phyloP scores from a whole-genome alignment of 2,113 vertebrate genomes.

The Ursus arctos region DNA sequence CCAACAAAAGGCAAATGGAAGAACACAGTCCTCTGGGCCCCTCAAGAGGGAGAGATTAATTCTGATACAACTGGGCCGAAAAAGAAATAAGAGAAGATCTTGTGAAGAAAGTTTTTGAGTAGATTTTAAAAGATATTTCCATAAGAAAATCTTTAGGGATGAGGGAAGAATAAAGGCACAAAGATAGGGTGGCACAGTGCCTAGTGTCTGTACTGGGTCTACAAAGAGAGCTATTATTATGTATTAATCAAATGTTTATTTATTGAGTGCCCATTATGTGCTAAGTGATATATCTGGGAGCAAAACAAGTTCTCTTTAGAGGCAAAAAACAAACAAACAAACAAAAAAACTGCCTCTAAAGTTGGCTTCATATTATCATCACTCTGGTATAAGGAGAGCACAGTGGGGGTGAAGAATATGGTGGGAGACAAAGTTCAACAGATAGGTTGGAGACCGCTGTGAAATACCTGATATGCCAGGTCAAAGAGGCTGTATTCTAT shows the following conservation, averaged over 20 bases:
- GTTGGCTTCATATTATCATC: not conserved
- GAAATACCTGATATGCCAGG: not conserved
- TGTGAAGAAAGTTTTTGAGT: not conserved
- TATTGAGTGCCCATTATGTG: not conserved
- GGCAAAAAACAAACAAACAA: constrained; percentile 31
- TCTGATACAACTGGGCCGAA: not conserved
- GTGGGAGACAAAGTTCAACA: not conserved
- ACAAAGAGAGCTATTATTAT: not conserved
- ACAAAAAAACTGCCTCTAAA: not conserved
- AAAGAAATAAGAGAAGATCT: not conserved
- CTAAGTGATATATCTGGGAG: not conserved
- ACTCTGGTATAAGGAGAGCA: not conserved
- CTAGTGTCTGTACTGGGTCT: not conserved
- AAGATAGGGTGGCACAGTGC: not conserved
- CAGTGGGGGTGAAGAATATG: not conserved
- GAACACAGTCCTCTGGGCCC: not conserved
- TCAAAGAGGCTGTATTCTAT: not conserved
- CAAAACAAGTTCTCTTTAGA: not conserved
- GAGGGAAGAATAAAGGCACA: not conserved
- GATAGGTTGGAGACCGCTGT: not conserved
- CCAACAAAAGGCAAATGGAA: not conserved
- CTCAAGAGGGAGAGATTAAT: not conserved
- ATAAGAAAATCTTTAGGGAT: not conserved
- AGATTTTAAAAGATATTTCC: constrained; percentile 10
- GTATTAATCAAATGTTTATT: not conserved